Conservation (phyloP, 1,140 invertebrate genomes). For the Lepidostoma basale region DNA sequence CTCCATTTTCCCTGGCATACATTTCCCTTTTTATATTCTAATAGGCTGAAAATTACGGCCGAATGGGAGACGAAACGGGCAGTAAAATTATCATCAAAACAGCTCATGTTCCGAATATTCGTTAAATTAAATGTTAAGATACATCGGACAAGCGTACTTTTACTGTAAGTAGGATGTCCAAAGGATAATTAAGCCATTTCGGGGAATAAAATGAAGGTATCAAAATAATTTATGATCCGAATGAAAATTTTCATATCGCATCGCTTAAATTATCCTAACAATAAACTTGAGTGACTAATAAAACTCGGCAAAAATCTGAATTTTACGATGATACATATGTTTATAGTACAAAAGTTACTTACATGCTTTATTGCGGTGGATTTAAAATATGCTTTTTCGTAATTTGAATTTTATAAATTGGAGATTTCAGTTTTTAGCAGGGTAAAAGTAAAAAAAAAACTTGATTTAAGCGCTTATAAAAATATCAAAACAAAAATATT, state of each 20-base stretch:
- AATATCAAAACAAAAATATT: too few species aligned
- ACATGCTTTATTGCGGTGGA: too few species aligned
- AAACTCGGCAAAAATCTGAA: neutral
- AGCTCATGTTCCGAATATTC: conserved; percentile 9
- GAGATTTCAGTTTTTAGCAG: neutral
- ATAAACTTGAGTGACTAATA: neutral
- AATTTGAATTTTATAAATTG: too few species aligned
- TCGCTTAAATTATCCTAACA: neutral
- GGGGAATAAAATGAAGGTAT: conserved; percentile 14
- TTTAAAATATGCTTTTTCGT: too few species aligned
- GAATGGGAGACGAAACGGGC: conserved; percentile 32
- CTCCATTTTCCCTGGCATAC: neutral
- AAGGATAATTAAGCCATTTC: conserved; percentile 13
- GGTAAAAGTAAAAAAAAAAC: conserved; percentile 11
- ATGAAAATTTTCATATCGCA: conserved; percentile 3
- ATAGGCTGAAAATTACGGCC: conserved; percentile 32
- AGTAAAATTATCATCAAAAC: conserved; percentile 39
- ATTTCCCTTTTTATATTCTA: conserved; percentile 5
- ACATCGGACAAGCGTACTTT: neutral
- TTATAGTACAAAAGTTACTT: too few species aligned
- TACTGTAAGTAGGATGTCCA: neutral
- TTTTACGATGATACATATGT: neutral
- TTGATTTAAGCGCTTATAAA: too few species aligned
- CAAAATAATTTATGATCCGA: conserved; percentile 2
- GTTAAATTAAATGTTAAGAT: conserved; percentile 27